phyloP scores from a whole-genome alignment of 2,113 vertebrate species.

The human region GRCh38 chr15:57147501-57148000 shows the following conservation, averaged over 20 bases:
- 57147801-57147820: background rate
- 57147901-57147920: too few species aligned
- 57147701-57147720: background rate
- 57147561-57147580: background rate
- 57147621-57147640: slow-evolving; percentile 49
- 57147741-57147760: slow-evolving; percentile 8
- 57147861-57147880: background rate
- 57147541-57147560: slow-evolving; percentile 13
- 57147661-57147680: background rate
- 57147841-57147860: background rate
- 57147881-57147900: background rate
- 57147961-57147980: too few species aligned
- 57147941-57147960: too few species aligned
- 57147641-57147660: slow-evolving; percentile 13
- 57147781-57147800: background rate
- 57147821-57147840: background rate
- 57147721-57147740: background rate
- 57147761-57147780: background rate
- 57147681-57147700: slow-evolving; percentile 37
- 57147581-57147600: background rate
- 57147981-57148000: too few species aligned
- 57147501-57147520: background rate
- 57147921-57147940: too few species aligned
- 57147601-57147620: slow-evolving; percentile 18
- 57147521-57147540: background rate